These are phyloP conservation scores for Mycteria americana DNA, from an alignment of 2,797 vertebrate species.

Conservation along the genomic window DNA sequence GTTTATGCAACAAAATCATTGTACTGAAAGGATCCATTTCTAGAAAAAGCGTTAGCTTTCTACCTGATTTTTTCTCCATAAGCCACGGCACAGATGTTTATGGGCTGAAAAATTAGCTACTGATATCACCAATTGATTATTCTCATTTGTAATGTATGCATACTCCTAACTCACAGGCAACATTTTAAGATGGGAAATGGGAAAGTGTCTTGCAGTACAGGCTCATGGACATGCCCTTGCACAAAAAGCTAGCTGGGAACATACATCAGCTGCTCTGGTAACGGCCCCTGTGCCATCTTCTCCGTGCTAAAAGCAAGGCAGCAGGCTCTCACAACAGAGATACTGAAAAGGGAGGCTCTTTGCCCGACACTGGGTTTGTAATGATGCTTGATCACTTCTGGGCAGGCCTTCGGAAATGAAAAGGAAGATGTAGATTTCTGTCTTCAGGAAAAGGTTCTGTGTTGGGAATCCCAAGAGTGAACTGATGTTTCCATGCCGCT, in stretches of 20 bases:
- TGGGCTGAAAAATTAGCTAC: conserved; percentile 54
- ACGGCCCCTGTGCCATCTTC: neutral
- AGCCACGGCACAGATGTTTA: conserved; percentile 57
- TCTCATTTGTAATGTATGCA: neutral
- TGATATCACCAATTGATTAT: conserved; percentile 63
- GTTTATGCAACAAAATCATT: neutral
- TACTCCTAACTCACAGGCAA: neutral
- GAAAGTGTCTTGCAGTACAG: neutral
- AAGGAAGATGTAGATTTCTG: neutral
- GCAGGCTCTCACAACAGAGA: neutral
- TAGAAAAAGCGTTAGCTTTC: neutral
- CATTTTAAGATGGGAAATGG: neutral
- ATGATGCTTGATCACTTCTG: neutral
- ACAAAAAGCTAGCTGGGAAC: neutral
- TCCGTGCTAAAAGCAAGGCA: neutral
- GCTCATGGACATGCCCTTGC: neutral
- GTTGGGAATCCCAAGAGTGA: neutral
- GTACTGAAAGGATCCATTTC: neutral
- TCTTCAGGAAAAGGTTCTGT: neutral
- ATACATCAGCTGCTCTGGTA: neutral
- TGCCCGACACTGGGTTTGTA: neutral
- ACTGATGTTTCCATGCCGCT: neutral
- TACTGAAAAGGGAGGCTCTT: neutral
- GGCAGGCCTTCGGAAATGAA: neutral
- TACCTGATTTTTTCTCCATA: conserved; percentile 46